phyloP scores from a whole-genome alignment of 2,888 invertebrate genomes.

The Stenotaenia linearis region DNA sequence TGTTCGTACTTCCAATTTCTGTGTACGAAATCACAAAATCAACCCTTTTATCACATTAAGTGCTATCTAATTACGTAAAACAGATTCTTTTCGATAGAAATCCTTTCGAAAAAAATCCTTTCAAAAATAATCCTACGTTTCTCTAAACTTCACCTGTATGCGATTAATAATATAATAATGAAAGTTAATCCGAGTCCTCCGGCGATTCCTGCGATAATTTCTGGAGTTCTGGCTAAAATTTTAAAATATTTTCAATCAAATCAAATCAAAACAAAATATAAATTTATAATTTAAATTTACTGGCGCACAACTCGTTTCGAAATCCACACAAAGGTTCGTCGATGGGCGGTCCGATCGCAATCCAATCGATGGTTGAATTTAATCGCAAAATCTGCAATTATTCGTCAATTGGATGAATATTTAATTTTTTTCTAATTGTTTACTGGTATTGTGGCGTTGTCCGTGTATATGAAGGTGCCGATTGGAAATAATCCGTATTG shows the following conservation, averaged over 20 bases:
- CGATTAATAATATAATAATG: slow-evolving; percentile 64
- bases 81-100: too few species aligned
- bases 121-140: too few species aligned
- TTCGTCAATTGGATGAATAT: not conserved
- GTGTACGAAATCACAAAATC: too few species aligned
- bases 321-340: slow-evolving; percentile 89
- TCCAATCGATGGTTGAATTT: slow-evolving; percentile 69
- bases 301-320: slow-evolving; percentile 78
- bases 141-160: slow-evolving; percentile 54
- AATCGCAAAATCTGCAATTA: slow-evolving; percentile 64
- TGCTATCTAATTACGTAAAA: too few species aligned
- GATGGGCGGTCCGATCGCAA: slow-evolving; percentile 66
- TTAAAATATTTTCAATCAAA: not conserved
- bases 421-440: slow-evolving; percentile 45
- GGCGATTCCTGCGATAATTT: slow-evolving; percentile 73
- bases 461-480: slow-evolving; percentile 59
- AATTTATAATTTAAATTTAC: slow-evolving; percentile 56
- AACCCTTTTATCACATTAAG: too few species aligned
- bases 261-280: not conserved
- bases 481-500: slow-evolving; percentile 73
- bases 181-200: slow-evolving; percentile 68
- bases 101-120: too few species aligned
- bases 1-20: slow-evolving; percentile 92
- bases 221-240: slow-evolving; percentile 69
- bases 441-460: slow-evolving; percentile 67